Evolutionary conservation across 2,888 invertebrate genomes (phyloP), one percentile per base, ranked within the genome.

Genomic region (Andrena haemorrhoa): DNA sequence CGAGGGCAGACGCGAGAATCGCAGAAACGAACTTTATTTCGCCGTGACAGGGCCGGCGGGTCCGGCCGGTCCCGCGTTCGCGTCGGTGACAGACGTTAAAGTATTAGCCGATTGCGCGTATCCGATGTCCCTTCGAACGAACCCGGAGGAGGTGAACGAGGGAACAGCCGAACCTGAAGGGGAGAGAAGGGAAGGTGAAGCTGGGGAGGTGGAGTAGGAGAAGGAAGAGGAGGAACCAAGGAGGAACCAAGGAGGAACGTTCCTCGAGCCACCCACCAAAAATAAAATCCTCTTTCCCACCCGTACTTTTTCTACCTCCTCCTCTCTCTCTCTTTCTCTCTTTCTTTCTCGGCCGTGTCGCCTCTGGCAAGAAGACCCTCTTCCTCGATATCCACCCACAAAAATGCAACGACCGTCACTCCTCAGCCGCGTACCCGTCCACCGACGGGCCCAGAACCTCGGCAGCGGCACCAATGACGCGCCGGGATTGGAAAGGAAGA

Each of bases 361-460:
- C 85, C 87, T 85, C 77, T 31, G 82, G 85, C 78, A 63, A 84
- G 82, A 82, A 85, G 84, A 86, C 86, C 80, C 66, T 87, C 84
- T 87, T 87, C 80, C 87, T 87, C 84, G 82, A 87, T 87, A 84
- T 87, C 87, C 87, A 87, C 84, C 87, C 86, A 87, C 87, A 84
- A 87, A 87, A 87, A 87, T 87, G 74, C 87, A 87, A 87, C 79
- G 73, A 87, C 70, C 79, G 77, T 85, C 87, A 69, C 79, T 83
- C 84, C 77, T 72, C 83, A 71, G 23, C 77, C 68, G 47, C 79
- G 70, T 84, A 80, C 65, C 77, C 74, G 76, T 75, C 75, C 76
- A 16, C 35, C 73, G 63, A 79, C 33, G 75, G 64, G 23, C 76
- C 77, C 76, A 53, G 75, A 76, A 53, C 66, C 58, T 61, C 60